phyloP scores from a whole-genome alignment of 37 sponge, comb jelly and placozoan species.

The Hormiphora californensis region DNA sequence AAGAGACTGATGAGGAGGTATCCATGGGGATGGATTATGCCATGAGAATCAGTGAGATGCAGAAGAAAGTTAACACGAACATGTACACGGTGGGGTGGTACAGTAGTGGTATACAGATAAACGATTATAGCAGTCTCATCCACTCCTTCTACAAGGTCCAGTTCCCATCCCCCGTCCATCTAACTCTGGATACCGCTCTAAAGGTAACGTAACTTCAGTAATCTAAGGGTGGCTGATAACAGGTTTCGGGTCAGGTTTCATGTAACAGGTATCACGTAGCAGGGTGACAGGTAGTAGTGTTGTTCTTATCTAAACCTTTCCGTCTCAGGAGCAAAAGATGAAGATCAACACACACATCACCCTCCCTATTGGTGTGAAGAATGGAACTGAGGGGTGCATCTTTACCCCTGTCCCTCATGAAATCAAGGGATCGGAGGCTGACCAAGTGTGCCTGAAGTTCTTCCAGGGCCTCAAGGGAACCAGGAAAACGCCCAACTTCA shows the following conservation, averaged over 20 bases:
- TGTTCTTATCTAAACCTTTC: too few relatives aligned
- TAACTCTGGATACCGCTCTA: slow-evolving; percentile 9
- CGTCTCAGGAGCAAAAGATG: slow-evolving; percentile 50
- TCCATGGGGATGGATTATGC: slow-evolving; percentile 53
- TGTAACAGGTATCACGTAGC: too few relatives aligned
- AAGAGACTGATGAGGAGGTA: slow-evolving; percentile 49
- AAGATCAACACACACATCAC: slow-evolving; percentile 45
- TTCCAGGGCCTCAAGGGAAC: slow-evolving; percentile 34
- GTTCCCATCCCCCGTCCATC: slow-evolving; percentile 30
- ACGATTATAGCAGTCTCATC: slow-evolving; percentile 33
- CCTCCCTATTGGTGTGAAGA: slow-evolving; percentile 10
- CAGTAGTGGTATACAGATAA: slow-evolving; percentile 35
- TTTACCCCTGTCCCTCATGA: slow-evolving; percentile 36
- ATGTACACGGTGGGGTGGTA: slow-evolving; percentile 53
- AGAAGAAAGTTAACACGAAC: slow-evolving; percentile 44
- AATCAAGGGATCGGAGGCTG: neutral
- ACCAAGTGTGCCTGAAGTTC: slow-evolving; percentile 30
- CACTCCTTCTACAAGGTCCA: slow-evolving; percentile 37
- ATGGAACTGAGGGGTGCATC: slow-evolving; percentile 41
- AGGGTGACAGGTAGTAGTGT: too few relatives aligned
- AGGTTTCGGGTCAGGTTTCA: too few relatives aligned
- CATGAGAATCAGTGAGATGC: slow-evolving; percentile 46
- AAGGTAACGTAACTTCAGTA: too few relatives aligned
- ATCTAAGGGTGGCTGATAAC: too few relatives aligned
- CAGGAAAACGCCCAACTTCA: slow-evolving; percentile 17